Evolutionary conservation across 2,113 vertebrate species (phyloP).

Genomic region (Tupaia chinensis): DNA sequence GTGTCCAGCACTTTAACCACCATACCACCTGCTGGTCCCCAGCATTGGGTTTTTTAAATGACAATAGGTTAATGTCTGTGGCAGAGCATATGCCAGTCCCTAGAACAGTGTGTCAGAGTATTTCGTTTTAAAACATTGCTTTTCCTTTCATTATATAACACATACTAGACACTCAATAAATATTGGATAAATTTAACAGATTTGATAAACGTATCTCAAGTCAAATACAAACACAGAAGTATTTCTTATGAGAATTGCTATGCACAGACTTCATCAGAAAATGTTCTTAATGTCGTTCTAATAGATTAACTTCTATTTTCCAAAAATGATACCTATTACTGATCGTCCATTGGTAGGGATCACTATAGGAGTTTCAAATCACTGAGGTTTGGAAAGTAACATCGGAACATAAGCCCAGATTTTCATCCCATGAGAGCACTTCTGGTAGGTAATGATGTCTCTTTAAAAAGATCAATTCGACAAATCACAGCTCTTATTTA

Average conservation of each 20-base stretch:
- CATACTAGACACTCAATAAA: background rate
- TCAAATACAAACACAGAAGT: background rate
- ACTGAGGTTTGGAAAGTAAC: background rate
- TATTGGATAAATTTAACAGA: background rate
- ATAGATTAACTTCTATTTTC: background rate
- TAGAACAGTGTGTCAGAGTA: background rate
- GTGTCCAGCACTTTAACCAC: no score
- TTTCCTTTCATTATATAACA: background rate
- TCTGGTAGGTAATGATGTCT: background rate
- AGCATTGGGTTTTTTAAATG: background rate
- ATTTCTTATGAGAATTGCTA: background rate
- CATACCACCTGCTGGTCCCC: no score
- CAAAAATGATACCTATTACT: background rate
- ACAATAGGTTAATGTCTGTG: background rate
- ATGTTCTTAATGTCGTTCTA: background rate
- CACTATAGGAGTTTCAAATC: background rate
- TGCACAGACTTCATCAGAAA: background rate
- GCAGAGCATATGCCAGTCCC: background rate
- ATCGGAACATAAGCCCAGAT: background rate
- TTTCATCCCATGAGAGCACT: background rate
- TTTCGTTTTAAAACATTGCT: background rate
- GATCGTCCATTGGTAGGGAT: background rate
- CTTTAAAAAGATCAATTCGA: background rate
- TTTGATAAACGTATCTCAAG: conserved; percentile 8
- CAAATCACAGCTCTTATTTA: background rate